phyloP scores from a whole-genome alignment of 2,888 invertebrate genomes.

The Chironomus tentans region DNA sequence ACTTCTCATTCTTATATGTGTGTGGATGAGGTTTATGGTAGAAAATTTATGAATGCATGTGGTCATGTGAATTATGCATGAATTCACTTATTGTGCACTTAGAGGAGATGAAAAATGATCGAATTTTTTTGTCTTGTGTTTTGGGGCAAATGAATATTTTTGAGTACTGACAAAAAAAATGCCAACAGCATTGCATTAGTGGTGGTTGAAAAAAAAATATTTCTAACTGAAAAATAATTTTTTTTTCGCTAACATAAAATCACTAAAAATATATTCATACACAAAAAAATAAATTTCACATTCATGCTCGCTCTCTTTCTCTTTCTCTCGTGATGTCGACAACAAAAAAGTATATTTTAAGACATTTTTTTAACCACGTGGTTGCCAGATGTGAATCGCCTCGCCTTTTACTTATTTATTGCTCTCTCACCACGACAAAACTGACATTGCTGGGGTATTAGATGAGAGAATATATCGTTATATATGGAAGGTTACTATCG shows the following conservation, averaged over 20 bases:
- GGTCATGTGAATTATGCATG: background rate
- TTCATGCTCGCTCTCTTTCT: too few species aligned
- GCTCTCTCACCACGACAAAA: constrained; percentile 16
- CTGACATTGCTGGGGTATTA: too few species aligned
- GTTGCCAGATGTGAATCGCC: constrained; percentile 19
- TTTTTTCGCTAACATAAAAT: background rate
- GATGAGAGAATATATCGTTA: too few species aligned
- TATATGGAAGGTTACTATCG: background rate
- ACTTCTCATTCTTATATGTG: background rate
- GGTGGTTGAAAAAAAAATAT: background rate
- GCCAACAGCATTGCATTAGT: background rate
- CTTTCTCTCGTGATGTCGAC: too few species aligned
- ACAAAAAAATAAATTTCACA: too few species aligned
- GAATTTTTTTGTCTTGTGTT: too few species aligned
- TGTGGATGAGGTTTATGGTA: background rate
- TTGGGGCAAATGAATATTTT: background rate
- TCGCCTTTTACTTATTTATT: constrained; percentile 2
- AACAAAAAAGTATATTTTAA: constrained; percentile 15
- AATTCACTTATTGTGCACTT: too few species aligned
- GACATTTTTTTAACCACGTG: constrained; percentile 18
- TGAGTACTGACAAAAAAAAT: background rate
- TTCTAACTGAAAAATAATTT: background rate
- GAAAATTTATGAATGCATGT: background rate
- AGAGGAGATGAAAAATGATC: too few species aligned
- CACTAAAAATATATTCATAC: too few species aligned